Conservation (phyloP, 2,888 invertebrate species). For the Argynnis bischoffii region DNA sequence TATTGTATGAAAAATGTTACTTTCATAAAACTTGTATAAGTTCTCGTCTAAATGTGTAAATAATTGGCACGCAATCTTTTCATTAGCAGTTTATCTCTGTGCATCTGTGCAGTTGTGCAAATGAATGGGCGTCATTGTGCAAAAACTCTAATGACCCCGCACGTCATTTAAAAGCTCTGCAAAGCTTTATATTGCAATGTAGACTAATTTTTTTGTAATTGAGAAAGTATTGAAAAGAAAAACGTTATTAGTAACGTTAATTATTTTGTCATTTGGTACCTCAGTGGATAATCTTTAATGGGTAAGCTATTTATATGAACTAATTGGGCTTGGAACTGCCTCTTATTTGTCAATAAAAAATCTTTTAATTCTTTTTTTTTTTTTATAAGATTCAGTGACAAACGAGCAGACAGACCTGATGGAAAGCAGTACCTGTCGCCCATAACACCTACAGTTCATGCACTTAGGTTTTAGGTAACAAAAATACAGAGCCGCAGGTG, state of each 20-base stretch:
- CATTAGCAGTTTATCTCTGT: conserved; percentile 36
- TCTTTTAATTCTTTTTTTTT: too few relatives aligned
- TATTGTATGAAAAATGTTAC: conserved; percentile 6
- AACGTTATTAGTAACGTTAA: not conserved
- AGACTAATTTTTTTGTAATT: conserved; percentile 25
- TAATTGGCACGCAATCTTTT: conserved; percentile 38
- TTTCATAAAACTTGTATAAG: conserved; percentile 26
- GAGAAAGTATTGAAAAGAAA: conserved; percentile 11
- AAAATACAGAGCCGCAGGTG: too few relatives aligned
- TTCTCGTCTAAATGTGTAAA: conserved; percentile 30
- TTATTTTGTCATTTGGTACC: not conserved
- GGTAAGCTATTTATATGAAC: too few relatives aligned
- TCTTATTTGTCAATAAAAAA: too few relatives aligned
- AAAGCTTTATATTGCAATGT: not conserved
- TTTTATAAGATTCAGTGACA: too few relatives aligned
- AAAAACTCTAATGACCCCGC: conserved; percentile 31
- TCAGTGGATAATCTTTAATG: not conserved
- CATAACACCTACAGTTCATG: too few relatives aligned
- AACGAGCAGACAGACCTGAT: too few relatives aligned
- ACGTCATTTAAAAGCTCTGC: conserved; percentile 13
- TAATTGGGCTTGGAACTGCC: too few relatives aligned
- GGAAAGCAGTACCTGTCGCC: too few relatives aligned
- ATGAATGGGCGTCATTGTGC: conserved; percentile 24
- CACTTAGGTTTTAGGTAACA: too few relatives aligned
- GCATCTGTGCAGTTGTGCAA: conserved; percentile 28